Percentiles rank a stretch among this genome's conserved stretches.
These are phyloP conservation scores for Cairina moschata DNA, from an alignment of 2,113 vertebrate species.

Conservation along the genomic window DNA sequence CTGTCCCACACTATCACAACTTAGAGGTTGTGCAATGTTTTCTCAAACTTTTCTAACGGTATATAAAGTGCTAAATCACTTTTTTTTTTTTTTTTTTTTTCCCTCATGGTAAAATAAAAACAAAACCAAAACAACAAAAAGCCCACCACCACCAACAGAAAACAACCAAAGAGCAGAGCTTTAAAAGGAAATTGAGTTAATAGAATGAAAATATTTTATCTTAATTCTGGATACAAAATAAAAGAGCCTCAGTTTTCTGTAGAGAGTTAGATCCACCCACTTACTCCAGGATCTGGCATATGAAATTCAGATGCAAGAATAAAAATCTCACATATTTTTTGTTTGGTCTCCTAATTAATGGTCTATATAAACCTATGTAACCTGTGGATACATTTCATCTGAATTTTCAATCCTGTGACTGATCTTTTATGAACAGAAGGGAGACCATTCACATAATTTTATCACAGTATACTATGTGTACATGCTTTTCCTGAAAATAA, in stretches of 20 bases:
- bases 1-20: not conserved
- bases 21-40: not conserved
- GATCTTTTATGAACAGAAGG: not conserved
- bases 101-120: not conserved
- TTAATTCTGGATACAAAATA: not conserved
- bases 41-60: not conserved
- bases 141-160: not conserved
- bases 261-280: not conserved
- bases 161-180: fast-evolving
- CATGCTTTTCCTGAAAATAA: not conserved
- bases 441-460: not conserved
- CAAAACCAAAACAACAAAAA: not conserved
- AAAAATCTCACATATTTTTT: not conserved
- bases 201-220: not conserved
- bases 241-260: not conserved
- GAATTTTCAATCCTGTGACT: not conserved
- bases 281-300: not conserved
- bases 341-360: not conserved
- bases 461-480: not conserved
- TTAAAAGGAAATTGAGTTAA: not conserved
- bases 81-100: not conserved
- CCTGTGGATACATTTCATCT: not conserved
- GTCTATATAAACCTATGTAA: not conserved
- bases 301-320: not conserved
- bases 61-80: not conserved